phyloP scores from a whole-genome alignment of 2,113 vertebrate genomes.

The Gambusia holbrooki region DNA sequence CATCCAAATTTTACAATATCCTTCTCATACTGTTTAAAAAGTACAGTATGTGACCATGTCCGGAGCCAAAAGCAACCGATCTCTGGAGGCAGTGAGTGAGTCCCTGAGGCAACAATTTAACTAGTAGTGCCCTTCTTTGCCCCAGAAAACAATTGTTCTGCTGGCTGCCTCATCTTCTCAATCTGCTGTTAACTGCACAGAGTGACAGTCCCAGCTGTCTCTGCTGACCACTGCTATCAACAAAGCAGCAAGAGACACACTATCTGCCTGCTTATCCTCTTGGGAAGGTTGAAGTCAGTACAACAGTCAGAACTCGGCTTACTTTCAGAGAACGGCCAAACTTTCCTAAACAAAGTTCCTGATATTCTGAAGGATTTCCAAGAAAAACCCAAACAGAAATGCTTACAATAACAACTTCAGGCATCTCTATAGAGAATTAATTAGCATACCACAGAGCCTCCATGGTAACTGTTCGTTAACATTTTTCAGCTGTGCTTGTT shows the following conservation, averaged over 20 bases:
- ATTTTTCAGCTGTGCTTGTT: conserved; percentile 42
- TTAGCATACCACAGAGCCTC: conserved; percentile 7
- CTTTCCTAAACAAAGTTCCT: conserved; percentile 6
- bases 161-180: conserved; percentile 52
- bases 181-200: conserved; percentile 53
- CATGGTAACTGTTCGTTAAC: conserved; percentile 28
- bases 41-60: neutral
- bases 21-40: neutral
- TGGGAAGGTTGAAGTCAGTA: conserved; percentile 59
- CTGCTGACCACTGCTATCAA: conserved; percentile 58
- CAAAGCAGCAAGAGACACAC: conserved; percentile 54
- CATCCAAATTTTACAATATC: neutral
- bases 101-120: conserved; percentile 49
- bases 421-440: neutral
- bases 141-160: conserved; percentile 41
- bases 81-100: conserved; percentile 28
- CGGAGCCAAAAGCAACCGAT: neutral
- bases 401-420: neutral
- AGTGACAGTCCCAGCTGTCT: conserved; percentile 41
- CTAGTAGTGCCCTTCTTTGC: conserved; percentile 33
- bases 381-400: neutral
- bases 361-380: neutral
- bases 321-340: conserved; percentile 35
- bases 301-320: conserved; percentile 56
- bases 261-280: conserved; percentile 55